Conservation (phyloP, 2,797 vertebrate genomes). For the Acanthiza pusilla region DNA sequence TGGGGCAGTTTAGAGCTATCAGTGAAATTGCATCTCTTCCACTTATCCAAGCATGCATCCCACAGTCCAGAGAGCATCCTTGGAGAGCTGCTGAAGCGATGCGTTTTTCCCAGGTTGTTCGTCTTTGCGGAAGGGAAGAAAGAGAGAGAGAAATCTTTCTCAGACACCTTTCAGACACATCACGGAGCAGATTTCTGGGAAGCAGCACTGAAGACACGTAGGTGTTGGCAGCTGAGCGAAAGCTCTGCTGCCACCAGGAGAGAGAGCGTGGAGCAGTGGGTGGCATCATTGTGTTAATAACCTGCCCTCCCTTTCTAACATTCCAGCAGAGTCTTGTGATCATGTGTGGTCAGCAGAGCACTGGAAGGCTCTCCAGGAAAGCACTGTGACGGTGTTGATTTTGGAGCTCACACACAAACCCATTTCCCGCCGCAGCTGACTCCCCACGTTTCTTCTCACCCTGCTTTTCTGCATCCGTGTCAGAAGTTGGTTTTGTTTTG, state of each 20-base stretch:
- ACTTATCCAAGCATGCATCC: background rate
- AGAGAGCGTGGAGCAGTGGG: background rate
- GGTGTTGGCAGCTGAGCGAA: background rate
- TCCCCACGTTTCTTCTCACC: background rate
- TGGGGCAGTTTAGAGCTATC: background rate
- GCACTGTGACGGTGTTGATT: background rate
- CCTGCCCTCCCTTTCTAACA: background rate
- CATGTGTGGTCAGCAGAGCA: background rate
- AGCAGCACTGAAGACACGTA: background rate
- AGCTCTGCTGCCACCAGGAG: background rate
- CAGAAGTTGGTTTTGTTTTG: background rate
- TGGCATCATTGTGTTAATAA: background rate
- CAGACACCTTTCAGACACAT: slow-evolving; percentile 6
- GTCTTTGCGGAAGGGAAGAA: background rate
- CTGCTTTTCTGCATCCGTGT: background rate
- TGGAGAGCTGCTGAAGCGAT: background rate
- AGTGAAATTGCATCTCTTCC: background rate
- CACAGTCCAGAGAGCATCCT: background rate
- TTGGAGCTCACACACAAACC: background rate
- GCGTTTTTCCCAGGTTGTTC: background rate
- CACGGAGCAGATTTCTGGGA: background rate
- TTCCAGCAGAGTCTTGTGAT: background rate
- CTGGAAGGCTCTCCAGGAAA: background rate
- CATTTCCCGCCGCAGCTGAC: background rate
- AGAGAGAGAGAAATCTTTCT: background rate